A percentile compares a stretch with the other conserved stretches of the same genome.
phyloP scores from a whole-genome alignment of 2,113 vertebrate genomes.

The Echinops telfairi region DNA sequence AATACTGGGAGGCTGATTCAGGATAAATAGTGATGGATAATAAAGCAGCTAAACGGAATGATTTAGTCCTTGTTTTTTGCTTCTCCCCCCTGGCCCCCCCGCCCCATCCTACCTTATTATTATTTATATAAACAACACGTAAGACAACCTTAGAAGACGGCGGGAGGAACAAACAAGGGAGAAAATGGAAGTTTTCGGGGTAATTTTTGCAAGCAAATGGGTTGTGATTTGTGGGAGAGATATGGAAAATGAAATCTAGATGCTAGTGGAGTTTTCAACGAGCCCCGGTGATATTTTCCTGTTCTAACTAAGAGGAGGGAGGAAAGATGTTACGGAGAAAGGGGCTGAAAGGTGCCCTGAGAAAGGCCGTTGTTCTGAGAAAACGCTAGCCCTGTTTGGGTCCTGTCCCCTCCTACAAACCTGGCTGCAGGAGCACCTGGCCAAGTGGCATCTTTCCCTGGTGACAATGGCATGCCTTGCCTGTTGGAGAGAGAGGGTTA shows the following conservation, averaged over 20 bases:
- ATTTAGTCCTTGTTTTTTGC: background rate
- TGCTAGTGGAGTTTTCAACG: background rate
- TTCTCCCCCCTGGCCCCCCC: background rate
- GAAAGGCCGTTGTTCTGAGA: background rate
- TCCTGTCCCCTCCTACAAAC: no score
- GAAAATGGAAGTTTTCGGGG: constrained; percentile 62
- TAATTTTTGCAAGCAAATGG: constrained; percentile 63
- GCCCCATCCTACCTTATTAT: background rate
- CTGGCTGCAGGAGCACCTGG: no score
- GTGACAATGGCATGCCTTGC: accelerated
- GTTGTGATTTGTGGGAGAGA: constrained; percentile 48
- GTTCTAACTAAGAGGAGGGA: no score
- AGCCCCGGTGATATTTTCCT: background rate
- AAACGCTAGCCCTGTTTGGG: accelerated
- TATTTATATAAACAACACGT: constrained; percentile 35
- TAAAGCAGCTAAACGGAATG: constrained; percentile 62
- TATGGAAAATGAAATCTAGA: constrained; percentile 22
- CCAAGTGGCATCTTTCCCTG: background rate
- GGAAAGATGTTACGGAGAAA: background rate
- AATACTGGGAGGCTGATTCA: constrained; percentile 79
- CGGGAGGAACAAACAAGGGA: constrained; percentile 53
- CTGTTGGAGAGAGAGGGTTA: accelerated
- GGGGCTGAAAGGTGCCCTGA: background rate
- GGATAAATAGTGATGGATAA: constrained; percentile 78
- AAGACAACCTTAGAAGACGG: background rate